These are phyloP conservation scores for Lemur catta DNA, from an alignment of 2,797 vertebrate genomes.

Conservation along the genomic window DNA sequence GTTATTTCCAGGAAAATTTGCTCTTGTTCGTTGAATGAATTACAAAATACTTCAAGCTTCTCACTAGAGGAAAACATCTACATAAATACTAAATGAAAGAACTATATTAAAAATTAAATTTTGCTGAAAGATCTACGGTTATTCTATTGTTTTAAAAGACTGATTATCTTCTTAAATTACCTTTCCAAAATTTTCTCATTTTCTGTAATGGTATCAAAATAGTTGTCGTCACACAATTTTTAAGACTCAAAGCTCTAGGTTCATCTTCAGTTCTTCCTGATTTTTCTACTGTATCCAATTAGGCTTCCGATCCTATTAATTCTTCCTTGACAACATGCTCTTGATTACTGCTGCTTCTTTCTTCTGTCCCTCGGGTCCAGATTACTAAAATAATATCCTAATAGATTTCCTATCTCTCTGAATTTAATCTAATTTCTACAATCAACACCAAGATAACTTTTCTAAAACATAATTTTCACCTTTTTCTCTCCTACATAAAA, in stretches of 20 bases:
- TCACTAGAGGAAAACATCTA: slow-evolving; percentile 25
- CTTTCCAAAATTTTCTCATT: not conserved
- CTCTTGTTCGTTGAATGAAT: not conserved
- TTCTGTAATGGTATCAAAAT: slow-evolving; percentile 36
- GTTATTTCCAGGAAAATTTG: slow-evolving; percentile 1
- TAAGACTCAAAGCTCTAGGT: not conserved
- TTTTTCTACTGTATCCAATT: slow-evolving; percentile 49
- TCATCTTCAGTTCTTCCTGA: slow-evolving; percentile 47
- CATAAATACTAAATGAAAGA: slow-evolving; percentile 9
- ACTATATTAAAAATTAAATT: not conserved
- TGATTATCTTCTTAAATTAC: slow-evolving; percentile 34
- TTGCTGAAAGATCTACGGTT: not conserved
- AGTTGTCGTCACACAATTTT: not conserved
- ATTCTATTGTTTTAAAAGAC: not conserved
- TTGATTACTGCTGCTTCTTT: slow-evolving; percentile 31
- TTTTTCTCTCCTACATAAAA: slow-evolving; percentile 18
- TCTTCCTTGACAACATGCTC: slow-evolving; percentile 47
- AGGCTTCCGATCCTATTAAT: slow-evolving; percentile 51
- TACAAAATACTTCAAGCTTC: slow-evolving; percentile 20
- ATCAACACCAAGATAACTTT: slow-evolving; percentile 16
- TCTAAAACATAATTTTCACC: not conserved
- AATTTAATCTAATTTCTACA: slow-evolving; percentile 30
- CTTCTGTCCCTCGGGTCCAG: slow-evolving; percentile 22
- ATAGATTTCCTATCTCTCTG: slow-evolving; percentile 24
- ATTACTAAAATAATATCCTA: slow-evolving; percentile 42